phyloP scores from a whole-genome alignment of 2,888 invertebrate species.

The Bombylius discolor region DNA sequence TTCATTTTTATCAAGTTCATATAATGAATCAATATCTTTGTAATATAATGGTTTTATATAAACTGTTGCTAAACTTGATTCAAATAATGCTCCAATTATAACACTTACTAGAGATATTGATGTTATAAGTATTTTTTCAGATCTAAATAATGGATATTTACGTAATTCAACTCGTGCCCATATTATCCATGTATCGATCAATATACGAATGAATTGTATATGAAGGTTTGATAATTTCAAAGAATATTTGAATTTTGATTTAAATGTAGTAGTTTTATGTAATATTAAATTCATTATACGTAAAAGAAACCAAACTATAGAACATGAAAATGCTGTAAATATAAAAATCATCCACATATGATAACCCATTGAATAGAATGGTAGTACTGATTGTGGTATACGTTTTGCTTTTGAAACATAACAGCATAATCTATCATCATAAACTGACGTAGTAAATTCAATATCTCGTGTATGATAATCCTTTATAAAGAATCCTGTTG shows the following conservation, averaged over 20 bases:
- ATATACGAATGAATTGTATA: slow-evolving; percentile 19
- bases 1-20: slow-evolving; percentile 28
- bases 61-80: slow-evolving; percentile 35
- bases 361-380: slow-evolving; percentile 28
- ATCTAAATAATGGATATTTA: slow-evolving; percentile 28
- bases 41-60: slow-evolving; percentile 34
- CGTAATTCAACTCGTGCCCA: slow-evolving; percentile 29
- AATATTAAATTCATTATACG: slow-evolving; percentile 7
- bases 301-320: slow-evolving; percentile 25
- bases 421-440: slow-evolving; percentile 34
- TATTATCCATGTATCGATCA: slow-evolving; percentile 29
- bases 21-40: slow-evolving; percentile 31
- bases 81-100: slow-evolving; percentile 34
- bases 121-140: slow-evolving; percentile 32
- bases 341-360: slow-evolving; percentile 32
- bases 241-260: not conserved
- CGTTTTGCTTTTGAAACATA: slow-evolving; percentile 33
- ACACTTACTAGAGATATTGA: slow-evolving; percentile 33
- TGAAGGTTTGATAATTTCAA: not conserved
- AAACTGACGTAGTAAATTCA: slow-evolving; percentile 31
- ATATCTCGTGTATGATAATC: slow-evolving; percentile 31
- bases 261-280: not conserved
- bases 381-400: slow-evolving; percentile 33
- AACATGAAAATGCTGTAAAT: slow-evolving; percentile 21
- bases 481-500: slow-evolving; percentile 36